Evolutionary conservation across 2,797 vertebrate genomes (phyloP).

Genomic region (Gymnodraco acuticeps): DNA sequence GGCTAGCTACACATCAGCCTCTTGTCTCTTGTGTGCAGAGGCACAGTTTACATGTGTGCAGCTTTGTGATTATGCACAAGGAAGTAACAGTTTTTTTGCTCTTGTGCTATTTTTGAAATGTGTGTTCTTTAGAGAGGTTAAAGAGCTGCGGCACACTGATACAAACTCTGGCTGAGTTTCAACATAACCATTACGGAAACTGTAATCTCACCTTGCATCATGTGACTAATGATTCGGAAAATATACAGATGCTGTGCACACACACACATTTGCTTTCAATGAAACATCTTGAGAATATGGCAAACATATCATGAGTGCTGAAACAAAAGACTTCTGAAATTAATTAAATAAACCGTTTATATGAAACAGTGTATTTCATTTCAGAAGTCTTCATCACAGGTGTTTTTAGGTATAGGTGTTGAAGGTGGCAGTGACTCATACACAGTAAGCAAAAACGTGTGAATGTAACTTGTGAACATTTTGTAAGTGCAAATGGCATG

Average conservation of each 20-base stretch:
- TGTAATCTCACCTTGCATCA: slow-evolving; percentile 12
- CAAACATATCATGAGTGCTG: not conserved
- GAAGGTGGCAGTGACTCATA: not conserved
- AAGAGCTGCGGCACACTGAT: not conserved
- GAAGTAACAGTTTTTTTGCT: slow-evolving; percentile 31
- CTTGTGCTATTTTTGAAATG: slow-evolving; percentile 2
- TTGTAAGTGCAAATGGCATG: not conserved
- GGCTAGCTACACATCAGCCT: not conserved
- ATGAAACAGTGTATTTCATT: too few relatives aligned
- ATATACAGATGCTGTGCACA: not conserved
- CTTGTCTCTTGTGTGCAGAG: slow-evolving; percentile 36
- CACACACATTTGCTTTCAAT: too few relatives aligned
- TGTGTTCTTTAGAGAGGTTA: not conserved
- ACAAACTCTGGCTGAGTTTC: not conserved
- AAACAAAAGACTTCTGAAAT: not conserved
- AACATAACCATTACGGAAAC: not conserved
- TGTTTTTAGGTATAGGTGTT: not conserved
- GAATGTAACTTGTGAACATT: not conserved
- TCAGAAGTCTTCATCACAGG: not conserved
- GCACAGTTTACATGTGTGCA: slow-evolving; percentile 33
- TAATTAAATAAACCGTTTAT: too few relatives aligned
- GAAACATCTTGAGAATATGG: not conserved
- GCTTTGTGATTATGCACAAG: slow-evolving; percentile 41
- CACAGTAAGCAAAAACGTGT: not conserved
- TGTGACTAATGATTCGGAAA: slow-evolving; percentile 13